A percentile compares a stretch with the other conserved stretches of the same genome.
These are phyloP conservation scores for Malthinus flaveolus DNA, from an alignment of 2,888 invertebrate species.

Conservation along the genomic window DNA sequence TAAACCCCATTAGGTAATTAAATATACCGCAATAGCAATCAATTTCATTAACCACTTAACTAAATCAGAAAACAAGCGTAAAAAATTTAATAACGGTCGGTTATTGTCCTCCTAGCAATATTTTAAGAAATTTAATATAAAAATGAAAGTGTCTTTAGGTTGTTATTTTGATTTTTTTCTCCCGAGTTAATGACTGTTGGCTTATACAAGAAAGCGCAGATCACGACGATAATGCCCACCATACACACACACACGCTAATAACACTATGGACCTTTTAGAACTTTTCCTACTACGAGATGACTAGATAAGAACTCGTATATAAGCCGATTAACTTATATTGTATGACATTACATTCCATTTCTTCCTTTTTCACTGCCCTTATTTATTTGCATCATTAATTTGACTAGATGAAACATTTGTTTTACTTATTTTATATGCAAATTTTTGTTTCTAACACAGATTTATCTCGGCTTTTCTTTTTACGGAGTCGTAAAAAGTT, in stretches of 20 bases:
- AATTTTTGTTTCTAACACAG: too few relatives aligned
- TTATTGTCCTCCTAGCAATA: too few relatives aligned
- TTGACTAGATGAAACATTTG: not conserved
- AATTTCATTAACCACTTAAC: too few relatives aligned
- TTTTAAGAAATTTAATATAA: too few relatives aligned
- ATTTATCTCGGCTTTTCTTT: too few relatives aligned
- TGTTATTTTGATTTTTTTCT: slow-evolving; percentile 15
- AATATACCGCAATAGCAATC: too few relatives aligned
- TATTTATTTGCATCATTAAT: slow-evolving; percentile 1
- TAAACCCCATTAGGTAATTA: too few relatives aligned
- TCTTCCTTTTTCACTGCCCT: slow-evolving; percentile 13
- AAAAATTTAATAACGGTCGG: too few relatives aligned
- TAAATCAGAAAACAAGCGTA: too few relatives aligned
- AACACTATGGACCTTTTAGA: slow-evolving; percentile 22
- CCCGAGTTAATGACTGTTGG: slow-evolving; percentile 20
- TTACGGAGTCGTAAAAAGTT: too few relatives aligned
- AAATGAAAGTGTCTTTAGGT: too few relatives aligned
- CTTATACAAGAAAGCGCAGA: slow-evolving; percentile 22
- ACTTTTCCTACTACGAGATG: slow-evolving; percentile 18
- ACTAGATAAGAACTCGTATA: slow-evolving; percentile 19
- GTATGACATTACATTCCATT: slow-evolving; percentile 22
- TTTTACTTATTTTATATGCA: too few relatives aligned
- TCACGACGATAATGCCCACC: slow-evolving; percentile 23
- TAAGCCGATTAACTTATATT: slow-evolving; percentile 27
- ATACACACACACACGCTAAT: slow-evolving; percentile 12